Evolutionary conservation across 2,113 vertebrate species (phyloP), one percentile per base, ranked within the genome.

Genomic region (Phyllostomus discolor): DNA sequence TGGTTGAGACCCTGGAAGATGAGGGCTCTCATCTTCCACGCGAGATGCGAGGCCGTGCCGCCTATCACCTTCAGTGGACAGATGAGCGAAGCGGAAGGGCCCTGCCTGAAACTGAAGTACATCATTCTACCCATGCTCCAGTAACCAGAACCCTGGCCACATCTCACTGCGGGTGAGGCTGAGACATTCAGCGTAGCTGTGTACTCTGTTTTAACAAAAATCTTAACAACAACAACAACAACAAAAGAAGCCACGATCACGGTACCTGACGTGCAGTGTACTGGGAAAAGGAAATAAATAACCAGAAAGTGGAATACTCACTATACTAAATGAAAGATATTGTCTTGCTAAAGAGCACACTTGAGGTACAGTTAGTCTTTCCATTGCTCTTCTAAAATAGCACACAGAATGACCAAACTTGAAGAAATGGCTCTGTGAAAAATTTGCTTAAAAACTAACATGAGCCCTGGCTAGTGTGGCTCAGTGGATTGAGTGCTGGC

Each of bases 401-500:
- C 28, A 15, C 67, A 69, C 33, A 57, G 16, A 66, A 89, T 69
- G 67, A 91, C 28, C 28, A 85, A 70, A 50, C 85, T 90, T 87
- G 87, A 96, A 85, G 54, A 67, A 93, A 80, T 76, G 16, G 5
- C 4, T 50, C 46, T 48, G 4, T 62, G 31, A 86, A 52, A 95
- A 85, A 16, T 85, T 92, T 66, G 8, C 62, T 95, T 83, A 76
- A 91, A 96, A 91, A 76, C 89, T 84, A 97, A 72, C 20, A 85
- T 76, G 72, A 91, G 59, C 59, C 59, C 59, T 62, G 59, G 24
- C 59, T 62, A 24, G 59, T 62, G 59, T 26, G 24, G 24, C 59
- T 62, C 26, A 28, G 24, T 28, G 59, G 59, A 28, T 28, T 62
- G 10, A 62, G 59, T 28, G 24, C 59, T 5, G 10, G 59, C 59